phyloP scores from a whole-genome alignment of 2,888 invertebrate species.

The Tipula confusa region DNA sequence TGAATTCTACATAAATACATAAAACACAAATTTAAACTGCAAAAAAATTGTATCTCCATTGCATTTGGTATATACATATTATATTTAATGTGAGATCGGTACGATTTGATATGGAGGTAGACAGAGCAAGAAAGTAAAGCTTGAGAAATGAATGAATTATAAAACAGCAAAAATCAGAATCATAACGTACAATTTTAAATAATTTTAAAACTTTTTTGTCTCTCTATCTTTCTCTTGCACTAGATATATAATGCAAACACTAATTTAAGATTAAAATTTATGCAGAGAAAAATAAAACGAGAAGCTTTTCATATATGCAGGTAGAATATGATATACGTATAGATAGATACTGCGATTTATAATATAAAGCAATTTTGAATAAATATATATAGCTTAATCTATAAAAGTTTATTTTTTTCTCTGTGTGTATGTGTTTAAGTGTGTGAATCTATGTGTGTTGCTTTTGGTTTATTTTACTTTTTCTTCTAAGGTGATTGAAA shows the following conservation, averaged over 20 bases:
- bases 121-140: background rate
- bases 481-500: background rate
- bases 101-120: background rate
- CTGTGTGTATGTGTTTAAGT: background rate
- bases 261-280: background rate
- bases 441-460: background rate
- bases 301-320: background rate
- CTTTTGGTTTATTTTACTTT: background rate
- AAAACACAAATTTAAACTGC: slow-evolving; percentile 20
- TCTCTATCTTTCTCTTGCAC: no score
- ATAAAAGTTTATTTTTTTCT: background rate
- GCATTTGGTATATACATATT: background rate
- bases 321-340: slow-evolving; percentile 5
- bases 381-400: background rate
- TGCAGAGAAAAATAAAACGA: background rate
- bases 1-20: background rate
- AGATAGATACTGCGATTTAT: background rate
- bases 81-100: background rate
- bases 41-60: background rate
- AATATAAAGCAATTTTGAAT: background rate
- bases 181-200: background rate
- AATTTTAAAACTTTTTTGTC: background rate
- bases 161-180: background rate
- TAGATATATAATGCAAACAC: no score
- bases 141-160: background rate